These are phyloP conservation scores for Pocillopora damicornis DNA, from an alignment of 64 coral and sea anemone genomes.

Conservation along the genomic window DNA sequence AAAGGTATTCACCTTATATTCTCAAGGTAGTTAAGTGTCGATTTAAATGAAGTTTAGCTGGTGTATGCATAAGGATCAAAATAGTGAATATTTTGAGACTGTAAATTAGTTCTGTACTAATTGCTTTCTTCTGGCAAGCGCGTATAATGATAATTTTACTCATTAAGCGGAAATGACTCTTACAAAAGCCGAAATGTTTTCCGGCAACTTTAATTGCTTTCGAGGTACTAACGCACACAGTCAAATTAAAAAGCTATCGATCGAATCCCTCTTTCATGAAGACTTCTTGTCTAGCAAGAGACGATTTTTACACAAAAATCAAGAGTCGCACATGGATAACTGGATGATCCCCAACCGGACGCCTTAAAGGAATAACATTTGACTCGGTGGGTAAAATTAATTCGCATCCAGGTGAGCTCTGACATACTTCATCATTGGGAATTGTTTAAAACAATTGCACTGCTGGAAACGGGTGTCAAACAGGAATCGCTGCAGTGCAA, in stretches of 20 bases:
- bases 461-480: neutral
- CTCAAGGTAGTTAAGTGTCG: neutral
- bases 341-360: neutral
- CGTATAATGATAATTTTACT: neutral
- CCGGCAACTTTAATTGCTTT: conserved; percentile 3
- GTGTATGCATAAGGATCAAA: neutral
- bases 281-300: neutral
- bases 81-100: neutral
- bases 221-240: neutral
- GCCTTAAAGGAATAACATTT: neutral
- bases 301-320: too few species aligned
- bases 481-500: neutral
- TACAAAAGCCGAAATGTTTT: neutral
- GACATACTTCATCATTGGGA: neutral
- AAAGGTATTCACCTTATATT: too few species aligned
- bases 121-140: neutral
- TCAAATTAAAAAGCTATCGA: conserved; percentile 4
- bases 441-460: neutral
- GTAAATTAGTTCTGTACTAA: neutral
- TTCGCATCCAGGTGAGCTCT: neutral
- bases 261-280: neutral
- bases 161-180: neutral
- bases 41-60: neutral
- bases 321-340: neutral
- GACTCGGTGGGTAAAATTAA: neutral